A percentile compares a stretch with the other conserved stretches of the same genome.
These are phyloP conservation scores for Forbesichthys papilliferus DNA, from an alignment of 2,113 vertebrate genomes.

Conservation along the genomic window DNA sequence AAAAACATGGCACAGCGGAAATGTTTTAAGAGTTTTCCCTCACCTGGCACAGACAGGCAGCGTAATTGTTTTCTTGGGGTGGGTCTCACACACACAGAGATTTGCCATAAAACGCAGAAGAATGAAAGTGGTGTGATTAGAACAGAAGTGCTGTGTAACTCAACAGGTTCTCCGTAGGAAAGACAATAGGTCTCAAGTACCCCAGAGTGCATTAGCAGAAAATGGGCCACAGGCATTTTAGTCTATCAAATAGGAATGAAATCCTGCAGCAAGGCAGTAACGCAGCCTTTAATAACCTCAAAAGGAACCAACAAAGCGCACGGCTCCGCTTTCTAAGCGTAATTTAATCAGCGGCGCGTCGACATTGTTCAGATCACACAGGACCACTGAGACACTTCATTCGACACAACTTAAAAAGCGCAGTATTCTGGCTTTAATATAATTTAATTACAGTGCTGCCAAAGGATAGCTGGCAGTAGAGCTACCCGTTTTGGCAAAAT, in stretches of 20 bases:
- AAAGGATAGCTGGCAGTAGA: conserved; percentile 43
- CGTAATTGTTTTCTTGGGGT: conserved; percentile 46
- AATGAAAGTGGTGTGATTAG: conserved; percentile 47
- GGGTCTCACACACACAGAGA: conserved; percentile 34
- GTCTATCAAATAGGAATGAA: conserved; percentile 60
- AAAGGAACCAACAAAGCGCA: conserved; percentile 60
- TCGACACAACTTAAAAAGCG: conserved; percentile 54
- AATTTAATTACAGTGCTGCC: conserved; percentile 61
- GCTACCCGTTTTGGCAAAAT: conserved; percentile 48
- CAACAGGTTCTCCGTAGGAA: conserved; percentile 63
- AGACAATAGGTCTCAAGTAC: conserved; percentile 57
- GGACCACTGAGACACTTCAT: conserved; percentile 51
- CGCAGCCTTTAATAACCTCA: conserved; percentile 58
- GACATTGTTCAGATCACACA: conserved; percentile 52
- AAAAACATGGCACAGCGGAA: conserved; percentile 45
- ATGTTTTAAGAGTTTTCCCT: conserved; percentile 47
- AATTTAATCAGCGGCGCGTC: conserved; percentile 54
- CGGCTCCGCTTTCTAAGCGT: conserved; percentile 42
- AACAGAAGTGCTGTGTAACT: conserved; percentile 58
- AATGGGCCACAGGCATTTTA: conserved; percentile 64
- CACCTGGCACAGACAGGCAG: conserved; percentile 47
- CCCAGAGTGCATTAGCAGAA: conserved; percentile 62
- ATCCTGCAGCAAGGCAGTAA: conserved; percentile 61
- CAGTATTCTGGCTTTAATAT: conserved; percentile 53
- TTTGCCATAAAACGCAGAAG: conserved; percentile 56